A percentile compares a stretch with the other conserved stretches of the same genome.
Evolutionary conservation across 2,888 invertebrate species (phyloP).

Genomic region (Caenorhabditis afra): DNA sequence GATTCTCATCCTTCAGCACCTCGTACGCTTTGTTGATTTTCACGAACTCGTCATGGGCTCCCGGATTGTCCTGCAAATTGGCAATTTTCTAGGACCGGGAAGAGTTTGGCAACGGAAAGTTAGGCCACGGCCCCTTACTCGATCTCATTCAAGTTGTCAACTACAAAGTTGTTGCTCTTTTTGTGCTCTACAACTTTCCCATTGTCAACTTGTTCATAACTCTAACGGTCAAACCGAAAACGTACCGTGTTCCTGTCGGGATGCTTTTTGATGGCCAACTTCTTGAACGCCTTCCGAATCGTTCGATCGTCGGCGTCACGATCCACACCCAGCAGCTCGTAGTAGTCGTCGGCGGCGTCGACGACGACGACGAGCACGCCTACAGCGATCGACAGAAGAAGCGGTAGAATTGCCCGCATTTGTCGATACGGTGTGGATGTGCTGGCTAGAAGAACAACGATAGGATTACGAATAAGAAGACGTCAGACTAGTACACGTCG

Average conservation of each 20-base stretch:
- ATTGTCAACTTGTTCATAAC: too few species aligned
- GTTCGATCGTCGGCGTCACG: slow-evolving; percentile 86
- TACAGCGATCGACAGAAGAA: background rate
- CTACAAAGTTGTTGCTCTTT: too few species aligned
- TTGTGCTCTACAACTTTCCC: too few species aligned
- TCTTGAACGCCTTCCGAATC: slow-evolving; percentile 88
- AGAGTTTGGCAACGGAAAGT: too few species aligned
- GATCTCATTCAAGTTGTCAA: too few species aligned
- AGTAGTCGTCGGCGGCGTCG: slow-evolving; percentile 84
- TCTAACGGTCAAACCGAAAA: too few species aligned
- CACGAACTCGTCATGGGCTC: slow-evolving; percentile 88
- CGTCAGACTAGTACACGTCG: slow-evolving; percentile 29
- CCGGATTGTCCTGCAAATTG: slow-evolving; percentile 85
- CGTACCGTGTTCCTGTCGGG: slow-evolving; percentile 86
- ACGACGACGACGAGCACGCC: too few species aligned
- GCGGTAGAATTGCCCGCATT: slow-evolving; percentile 52
- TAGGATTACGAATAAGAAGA: background rate
- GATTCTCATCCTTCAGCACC: slow-evolving; percentile 88
- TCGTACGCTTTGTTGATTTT: slow-evolving; percentile 90
- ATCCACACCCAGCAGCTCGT: slow-evolving; percentile 85
- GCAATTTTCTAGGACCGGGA: too few species aligned
- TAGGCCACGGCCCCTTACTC: too few species aligned
- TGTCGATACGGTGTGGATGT: slow-evolving; percentile 23
- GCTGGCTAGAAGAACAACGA: slow-evolving; percentile 2
- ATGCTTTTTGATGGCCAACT: slow-evolving; percentile 86